Evolutionary conservation across 2,113 vertebrate species (phyloP), one percentile per base, ranked within the genome.

Genomic region (Brienomyrus brachyistius): DNA sequence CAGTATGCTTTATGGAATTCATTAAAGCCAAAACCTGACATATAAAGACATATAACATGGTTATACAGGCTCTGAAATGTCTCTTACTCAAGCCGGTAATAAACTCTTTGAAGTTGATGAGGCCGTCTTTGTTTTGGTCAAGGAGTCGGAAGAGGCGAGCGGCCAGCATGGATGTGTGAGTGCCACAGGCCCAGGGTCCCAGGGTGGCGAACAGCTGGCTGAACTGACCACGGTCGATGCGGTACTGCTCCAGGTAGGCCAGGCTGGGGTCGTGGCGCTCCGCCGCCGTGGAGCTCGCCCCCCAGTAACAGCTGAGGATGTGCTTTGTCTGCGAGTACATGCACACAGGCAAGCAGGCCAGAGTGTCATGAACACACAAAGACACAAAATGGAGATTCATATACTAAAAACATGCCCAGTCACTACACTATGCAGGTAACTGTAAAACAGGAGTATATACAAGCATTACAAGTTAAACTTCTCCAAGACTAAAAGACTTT

Each of bases 81-180:
- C 45, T 92, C 96, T 95, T 82, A 99, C 98, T 98, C 91, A 99
- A 97, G 27, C 98, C 98, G 0, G 96, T 98, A 92, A 98, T 97
- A 2, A 99, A 99, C 93, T 99, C 98, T 93, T 99, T 99, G 93
- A 99, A 99, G 95, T 99, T 99, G 94, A 99, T 97, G 82, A 99
- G 97, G 0, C 96, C 95, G 85, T 99, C 98, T 91, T 95, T 97
- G 96, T 99, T 98, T 88, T 95, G 94, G 90, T 99, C 98, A 90
- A 99, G 95, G 2, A 99, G 95, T 9, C 98, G 96, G 95, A 99
- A 99, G 93, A 99, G 95, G 11, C 98, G 97, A 0, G 94, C 95
- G 0, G 98, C 96, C 10, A 99, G 94, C 2, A 95, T 95, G 0
- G 95, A 85, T 0, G 96, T 97, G 77, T 99, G 98, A 0, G 94